Evolutionary conservation across 2,888 invertebrate genomes (phyloP).

Genomic region (Phaedon cochleariae): DNA sequence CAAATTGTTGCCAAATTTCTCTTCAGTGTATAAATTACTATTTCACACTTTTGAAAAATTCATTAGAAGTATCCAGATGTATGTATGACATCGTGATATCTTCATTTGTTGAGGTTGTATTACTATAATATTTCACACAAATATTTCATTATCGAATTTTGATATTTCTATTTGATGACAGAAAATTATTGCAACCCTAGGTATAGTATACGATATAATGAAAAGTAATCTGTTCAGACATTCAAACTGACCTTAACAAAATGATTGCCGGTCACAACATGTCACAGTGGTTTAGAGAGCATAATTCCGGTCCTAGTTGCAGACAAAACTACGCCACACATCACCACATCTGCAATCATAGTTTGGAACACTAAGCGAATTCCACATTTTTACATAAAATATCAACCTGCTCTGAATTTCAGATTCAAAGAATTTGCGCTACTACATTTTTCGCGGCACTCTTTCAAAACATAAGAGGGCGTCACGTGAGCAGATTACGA

Average conservation of each 20-base stretch:
- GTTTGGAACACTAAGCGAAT: conserved; percentile 4
- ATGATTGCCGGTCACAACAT: conserved; percentile 35
- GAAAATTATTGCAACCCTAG: no score
- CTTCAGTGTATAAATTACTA: no score
- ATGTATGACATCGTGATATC: no score
- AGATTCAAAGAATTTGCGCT: neutral
- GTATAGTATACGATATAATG: no score
- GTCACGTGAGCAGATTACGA: neutral
- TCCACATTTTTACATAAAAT: neutral
- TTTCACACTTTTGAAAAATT: no score
- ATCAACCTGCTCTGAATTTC: neutral
- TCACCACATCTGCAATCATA: conserved; percentile 32
- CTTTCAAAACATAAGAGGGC: neutral
- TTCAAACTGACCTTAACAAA: conserved; percentile 43
- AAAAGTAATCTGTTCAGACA: no score
- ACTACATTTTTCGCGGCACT: neutral
- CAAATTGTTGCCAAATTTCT: no score
- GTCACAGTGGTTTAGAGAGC: conserved; percentile 36
- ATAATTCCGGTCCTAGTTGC: conserved; percentile 37
- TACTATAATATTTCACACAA: no score
- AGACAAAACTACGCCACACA: conserved; percentile 22
- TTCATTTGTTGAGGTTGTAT: no score
- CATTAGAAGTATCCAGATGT: no score
- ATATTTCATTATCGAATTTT: no score
- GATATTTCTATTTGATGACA: no score